A percentile compares a stretch with the other conserved stretches of the same genome.
Evolutionary conservation across 92 coral and sea anemone genomes (phyloP).

Genomic region (Pocillopora meandrina): DNA sequence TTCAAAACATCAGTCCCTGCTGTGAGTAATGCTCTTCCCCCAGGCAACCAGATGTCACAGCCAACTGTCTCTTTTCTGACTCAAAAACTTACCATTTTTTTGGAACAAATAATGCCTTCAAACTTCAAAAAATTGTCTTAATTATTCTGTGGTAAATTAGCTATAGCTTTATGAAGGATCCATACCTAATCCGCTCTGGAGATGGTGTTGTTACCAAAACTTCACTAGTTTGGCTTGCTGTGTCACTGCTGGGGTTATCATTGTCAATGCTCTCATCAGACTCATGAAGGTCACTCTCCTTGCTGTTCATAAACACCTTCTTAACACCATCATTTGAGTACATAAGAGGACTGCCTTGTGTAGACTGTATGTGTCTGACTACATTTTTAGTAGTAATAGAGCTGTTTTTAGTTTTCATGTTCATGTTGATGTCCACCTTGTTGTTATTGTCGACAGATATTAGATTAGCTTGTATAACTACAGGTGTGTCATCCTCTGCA

Average conservation of each 20-base stretch:
- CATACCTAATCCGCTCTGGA: conserved; percentile 73
- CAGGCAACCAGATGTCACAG: no score
- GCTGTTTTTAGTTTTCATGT: conserved; percentile 6
- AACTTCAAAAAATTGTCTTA: background rate
- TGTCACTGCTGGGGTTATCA: conserved; percentile 89
- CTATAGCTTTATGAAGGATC: conserved; percentile 42
- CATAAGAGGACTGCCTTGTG: conserved; percentile 11
- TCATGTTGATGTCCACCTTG: conserved; percentile 54
- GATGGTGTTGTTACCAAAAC: conserved; percentile 59
- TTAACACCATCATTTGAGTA: conserved; percentile 24
- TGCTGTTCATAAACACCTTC: conserved; percentile 27
- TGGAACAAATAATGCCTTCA: no score
- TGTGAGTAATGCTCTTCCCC: no score
- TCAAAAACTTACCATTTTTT: no score
- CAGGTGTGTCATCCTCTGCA: conserved; percentile 2
- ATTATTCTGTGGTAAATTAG: background rate
- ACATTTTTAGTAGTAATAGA: background rate
- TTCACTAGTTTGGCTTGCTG: conserved; percentile 83
- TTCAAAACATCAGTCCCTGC: no score
- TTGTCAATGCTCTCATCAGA: conserved; percentile 87
- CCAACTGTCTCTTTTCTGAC: no score
- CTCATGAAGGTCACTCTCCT: conserved; percentile 56
- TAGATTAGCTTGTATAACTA: conserved; percentile 23
- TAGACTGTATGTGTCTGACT: conserved; percentile 29
- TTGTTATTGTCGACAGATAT: conserved; percentile 38